Evolutionary conservation across 2,797 vertebrate species (phyloP).

Genomic region (Eupleurogrammus muticus): DNA sequence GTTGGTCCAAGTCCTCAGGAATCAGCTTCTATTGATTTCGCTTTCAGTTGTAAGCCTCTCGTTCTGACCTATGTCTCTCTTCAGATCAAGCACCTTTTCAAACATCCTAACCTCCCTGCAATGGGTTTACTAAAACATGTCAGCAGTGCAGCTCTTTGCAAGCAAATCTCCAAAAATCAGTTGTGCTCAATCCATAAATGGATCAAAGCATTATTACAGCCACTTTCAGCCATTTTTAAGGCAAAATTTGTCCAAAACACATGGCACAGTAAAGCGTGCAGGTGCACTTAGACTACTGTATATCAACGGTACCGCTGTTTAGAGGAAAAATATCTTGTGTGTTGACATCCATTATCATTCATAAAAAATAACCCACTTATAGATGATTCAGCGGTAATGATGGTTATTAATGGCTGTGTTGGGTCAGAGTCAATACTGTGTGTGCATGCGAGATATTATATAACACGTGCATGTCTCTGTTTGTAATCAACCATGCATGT

Average conservation of each 20-base stretch:
- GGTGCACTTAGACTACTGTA: neutral
- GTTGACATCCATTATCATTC: constrained; percentile 39
- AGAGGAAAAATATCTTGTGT: constrained; percentile 12
- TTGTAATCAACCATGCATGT: constrained; percentile 44
- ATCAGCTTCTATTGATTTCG: constrained; percentile 80
- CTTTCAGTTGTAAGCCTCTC: constrained; percentile 73
- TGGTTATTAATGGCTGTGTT: constrained; percentile 46
- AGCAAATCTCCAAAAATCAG: constrained; percentile 21
- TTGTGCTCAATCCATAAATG: neutral
- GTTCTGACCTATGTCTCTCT: constrained; percentile 68
- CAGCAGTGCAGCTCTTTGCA: constrained; percentile 25
- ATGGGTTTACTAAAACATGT: constrained; percentile 47
- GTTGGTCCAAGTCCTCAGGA: constrained; percentile 72
- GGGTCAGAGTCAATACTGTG: constrained; percentile 45
- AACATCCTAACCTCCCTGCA: constrained; percentile 45
- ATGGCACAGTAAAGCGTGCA: constrained; percentile 3
- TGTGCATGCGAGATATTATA: constrained; percentile 48
- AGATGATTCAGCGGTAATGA: constrained; percentile 31
- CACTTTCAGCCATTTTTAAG: constrained; percentile 22
- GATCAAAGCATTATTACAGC: neutral
- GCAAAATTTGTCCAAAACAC: constrained; percentile 9
- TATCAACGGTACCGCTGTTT: constrained; percentile 13
- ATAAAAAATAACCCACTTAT: constrained; percentile 29
- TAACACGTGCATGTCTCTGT: constrained; percentile 45
- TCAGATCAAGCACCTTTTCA: constrained; percentile 56